Base-by-base conservation (phyloP, 2,113 vertebrate genomes). In the Bucco capensis region DNA sequence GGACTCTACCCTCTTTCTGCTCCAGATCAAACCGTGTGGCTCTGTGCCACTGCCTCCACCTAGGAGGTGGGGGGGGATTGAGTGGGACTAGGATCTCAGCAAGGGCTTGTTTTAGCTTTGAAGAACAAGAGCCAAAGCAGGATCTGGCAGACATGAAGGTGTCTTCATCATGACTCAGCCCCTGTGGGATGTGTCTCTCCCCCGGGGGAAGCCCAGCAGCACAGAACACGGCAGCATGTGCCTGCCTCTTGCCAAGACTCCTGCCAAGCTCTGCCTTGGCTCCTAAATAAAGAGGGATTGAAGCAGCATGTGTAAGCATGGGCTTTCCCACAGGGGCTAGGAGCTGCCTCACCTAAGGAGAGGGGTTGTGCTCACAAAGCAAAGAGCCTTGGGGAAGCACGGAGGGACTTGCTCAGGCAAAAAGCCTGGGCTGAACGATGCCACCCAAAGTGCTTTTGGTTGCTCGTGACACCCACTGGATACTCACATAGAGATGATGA, bases 191-290 rank as follows among this genome's bases (percentile, higher is more conserved):
- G 74, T 0, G 2, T 54, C 67, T 61, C 38, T 79, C 15, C 60
- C 67, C 18, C 0, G 0, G 38, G 88, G 90, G 70, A 88, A 86
- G 72, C 83, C 83, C 19, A 0, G 75, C 61, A 76, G 95, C 44
- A 1, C n/a, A 16, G 61, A 82, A 19, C 38, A 8, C 0, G 8
- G 71, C 83, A 65, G 46, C 9, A 2, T n/a, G 8, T 0, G 2
- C 21, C 72, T 49, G 31, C 13, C 3, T 18, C 86, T 72, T 80
- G 75, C 76, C 19, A 10, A 79, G 79, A 8, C 67, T 91, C 33
- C 75, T 90, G 86, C 58, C 1, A 8, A 76, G 58, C 33, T 61
- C 66, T 62, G 58, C 15, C 76, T 87, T 57, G 40, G 56, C 76
- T 94, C 56, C 33, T 54, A 74, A 25, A 30, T 9, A 53, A 67